Evolutionary conservation across 2,888 invertebrate genomes (phyloP).

Genomic region (Agrochola circellaris): DNA sequence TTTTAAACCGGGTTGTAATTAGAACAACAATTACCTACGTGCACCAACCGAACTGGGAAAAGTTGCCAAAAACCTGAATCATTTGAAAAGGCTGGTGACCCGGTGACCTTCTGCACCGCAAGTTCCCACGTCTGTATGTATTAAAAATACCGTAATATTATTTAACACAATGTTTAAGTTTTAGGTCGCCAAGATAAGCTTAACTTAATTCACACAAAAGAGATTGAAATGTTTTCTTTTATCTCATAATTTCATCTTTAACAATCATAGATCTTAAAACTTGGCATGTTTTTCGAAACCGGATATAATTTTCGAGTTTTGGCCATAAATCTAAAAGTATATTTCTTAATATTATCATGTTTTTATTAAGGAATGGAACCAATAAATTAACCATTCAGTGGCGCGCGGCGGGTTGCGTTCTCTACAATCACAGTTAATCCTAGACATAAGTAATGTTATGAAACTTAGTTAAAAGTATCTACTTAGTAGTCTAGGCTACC

Average conservation of each 20-base stretch:
- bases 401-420: not conserved
- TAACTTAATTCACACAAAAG: conserved; percentile 62
- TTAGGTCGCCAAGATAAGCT: conserved; percentile 68
- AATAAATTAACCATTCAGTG: conserved; percentile 43
- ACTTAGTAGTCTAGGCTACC: not conserved
- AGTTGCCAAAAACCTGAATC: conserved; percentile 50
- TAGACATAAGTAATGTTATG: conserved; percentile 25
- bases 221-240: conserved; percentile 48
- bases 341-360: conserved; percentile 14
- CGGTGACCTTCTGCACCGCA: conserved; percentile 66
- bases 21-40: conserved; percentile 55
- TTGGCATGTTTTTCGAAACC: conserved; percentile 32
- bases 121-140: conserved; percentile 72
- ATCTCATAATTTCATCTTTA: conserved; percentile 62
- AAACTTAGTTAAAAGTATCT: conserved; percentile 20
- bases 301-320: conserved; percentile 32
- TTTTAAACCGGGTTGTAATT: conserved; percentile 51
- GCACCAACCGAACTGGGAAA: conserved; percentile 52
- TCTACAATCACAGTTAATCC: conserved; percentile 21
- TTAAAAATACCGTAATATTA: conserved; percentile 73
- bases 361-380: conserved; percentile 12
- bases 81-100: conserved; percentile 65
- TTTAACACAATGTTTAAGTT: conserved; percentile 74
- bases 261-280: conserved; percentile 11
- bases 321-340: conserved; percentile 42